Conservation (phyloP, 2,888 invertebrate genomes). For the Chymomyza caudatula region DNA sequence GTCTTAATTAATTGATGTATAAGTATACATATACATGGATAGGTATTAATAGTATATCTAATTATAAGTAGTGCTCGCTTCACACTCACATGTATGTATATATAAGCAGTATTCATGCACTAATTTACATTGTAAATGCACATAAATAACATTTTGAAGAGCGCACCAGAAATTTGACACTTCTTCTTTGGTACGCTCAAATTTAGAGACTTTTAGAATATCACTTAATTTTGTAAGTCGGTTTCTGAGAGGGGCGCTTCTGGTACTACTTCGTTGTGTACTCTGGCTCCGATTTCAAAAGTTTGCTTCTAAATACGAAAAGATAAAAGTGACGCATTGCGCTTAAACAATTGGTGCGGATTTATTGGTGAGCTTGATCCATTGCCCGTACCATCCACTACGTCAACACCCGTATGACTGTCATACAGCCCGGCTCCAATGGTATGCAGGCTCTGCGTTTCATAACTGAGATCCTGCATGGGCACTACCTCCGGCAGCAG, state of each 20-base stretch:
- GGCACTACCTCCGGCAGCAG: slow-evolving; percentile 77
- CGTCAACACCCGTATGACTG: slow-evolving; percentile 59
- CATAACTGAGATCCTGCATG: slow-evolving; percentile 77
- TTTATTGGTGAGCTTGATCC: slow-evolving; percentile 55
- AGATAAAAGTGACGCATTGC: slow-evolving; percentile 77
- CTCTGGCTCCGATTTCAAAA: slow-evolving; percentile 16
- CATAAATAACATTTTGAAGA: slow-evolving; percentile 40
- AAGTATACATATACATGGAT: slow-evolving; percentile 7
- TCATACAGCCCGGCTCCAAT: slow-evolving; percentile 54
- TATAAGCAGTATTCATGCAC: slow-evolving; percentile 41
- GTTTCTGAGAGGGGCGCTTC: slow-evolving; percentile 43
- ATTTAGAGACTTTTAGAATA: slow-evolving; percentile 55
- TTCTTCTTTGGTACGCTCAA: slow-evolving; percentile 36
- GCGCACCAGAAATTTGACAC: slow-evolving; percentile 34
- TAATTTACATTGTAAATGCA: slow-evolving; percentile 65
- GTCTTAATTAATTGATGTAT: slow-evolving; percentile 44
- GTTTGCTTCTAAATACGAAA: slow-evolving; percentile 73
- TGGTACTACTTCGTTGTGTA: slow-evolving; percentile 50
- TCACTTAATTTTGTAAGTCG: slow-evolving; percentile 64
- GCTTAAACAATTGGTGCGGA: slow-evolving; percentile 74
- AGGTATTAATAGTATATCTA: slow-evolving; percentile 1
- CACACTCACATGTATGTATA: slow-evolving; percentile 17
- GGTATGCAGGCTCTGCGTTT: slow-evolving; percentile 71
- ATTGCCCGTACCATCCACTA: slow-evolving; percentile 57
- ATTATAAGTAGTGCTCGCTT: slow-evolving; percentile 28